Evolutionary conservation across 2,113 vertebrate species (phyloP).

Genomic region (Cygnus buccinator): DNA sequence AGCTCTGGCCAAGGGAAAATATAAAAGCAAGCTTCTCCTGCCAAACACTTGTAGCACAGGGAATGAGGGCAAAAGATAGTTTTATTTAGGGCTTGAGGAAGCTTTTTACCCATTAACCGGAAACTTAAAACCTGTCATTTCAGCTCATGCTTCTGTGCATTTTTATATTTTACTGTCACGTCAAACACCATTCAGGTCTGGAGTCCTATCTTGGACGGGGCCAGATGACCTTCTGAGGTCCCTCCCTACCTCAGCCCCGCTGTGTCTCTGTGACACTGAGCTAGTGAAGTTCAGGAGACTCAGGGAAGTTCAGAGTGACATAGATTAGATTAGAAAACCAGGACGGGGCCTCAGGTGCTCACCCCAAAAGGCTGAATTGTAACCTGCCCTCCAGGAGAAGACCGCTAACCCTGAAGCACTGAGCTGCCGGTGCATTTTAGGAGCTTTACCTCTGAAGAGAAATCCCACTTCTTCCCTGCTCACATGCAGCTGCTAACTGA

Average conservation of each 20-base stretch:
- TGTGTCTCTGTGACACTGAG: not conserved
- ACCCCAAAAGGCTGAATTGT: not conserved
- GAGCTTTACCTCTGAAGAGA: not conserved
- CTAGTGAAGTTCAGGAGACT: not conserved
- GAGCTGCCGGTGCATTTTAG: fast-evolving
- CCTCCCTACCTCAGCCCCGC: not conserved
- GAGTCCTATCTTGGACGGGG: not conserved
- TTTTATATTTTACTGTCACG: not conserved
- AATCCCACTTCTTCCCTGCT: not conserved
- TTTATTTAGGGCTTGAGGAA: not conserved
- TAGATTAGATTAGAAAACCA: not conserved
- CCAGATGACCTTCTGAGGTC: not conserved
- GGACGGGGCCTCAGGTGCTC: not conserved
- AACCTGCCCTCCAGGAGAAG: not conserved
- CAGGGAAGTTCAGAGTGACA: not conserved
- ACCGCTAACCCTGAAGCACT: not conserved
- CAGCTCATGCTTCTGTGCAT: not conserved
- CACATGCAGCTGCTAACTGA: not conserved
- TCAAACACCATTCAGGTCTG: not conserved
- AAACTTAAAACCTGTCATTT: not conserved
- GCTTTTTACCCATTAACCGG: not conserved
- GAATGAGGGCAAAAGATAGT: not conserved
- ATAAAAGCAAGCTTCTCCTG: not conserved
- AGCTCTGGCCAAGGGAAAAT: not conserved
- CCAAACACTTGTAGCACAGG: fast-evolving